A percentile compares a stretch with the other conserved stretches of the same genome.
Conservation (phyloP, 2,888 invertebrate genomes). For the Heterodera filipjevi region DNA sequence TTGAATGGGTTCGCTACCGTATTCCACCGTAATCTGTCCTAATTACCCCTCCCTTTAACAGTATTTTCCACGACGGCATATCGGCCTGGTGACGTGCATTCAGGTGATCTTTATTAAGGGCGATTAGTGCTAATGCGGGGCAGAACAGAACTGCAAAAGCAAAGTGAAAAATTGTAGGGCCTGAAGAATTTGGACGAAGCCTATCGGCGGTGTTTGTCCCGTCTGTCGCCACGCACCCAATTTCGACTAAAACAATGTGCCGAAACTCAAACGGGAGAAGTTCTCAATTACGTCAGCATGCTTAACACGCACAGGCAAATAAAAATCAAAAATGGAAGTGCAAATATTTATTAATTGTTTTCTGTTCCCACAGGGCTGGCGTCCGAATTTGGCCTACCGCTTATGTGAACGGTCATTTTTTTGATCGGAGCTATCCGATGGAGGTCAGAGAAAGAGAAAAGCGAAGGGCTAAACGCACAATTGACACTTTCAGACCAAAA, state of each 20-base stretch:
- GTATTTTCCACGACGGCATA: constrained; percentile 61
- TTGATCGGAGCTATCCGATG: constrained; percentile 60
- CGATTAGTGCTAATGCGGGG: no score
- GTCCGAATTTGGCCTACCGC: constrained; percentile 63
- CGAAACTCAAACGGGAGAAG: constrained; percentile 63
- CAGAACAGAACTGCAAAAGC: background rate
- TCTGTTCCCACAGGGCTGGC: constrained; percentile 56
- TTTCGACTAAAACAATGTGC: constrained; percentile 59
- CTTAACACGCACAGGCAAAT: constrained; percentile 38
- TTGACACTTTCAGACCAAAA: constrained; percentile 42
- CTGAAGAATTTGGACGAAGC: constrained; percentile 58
- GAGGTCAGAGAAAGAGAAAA: constrained; percentile 35
- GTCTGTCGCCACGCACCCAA: constrained; percentile 60
- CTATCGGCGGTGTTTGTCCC: constrained; percentile 56
- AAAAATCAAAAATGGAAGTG: background rate
- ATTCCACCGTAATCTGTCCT: background rate
- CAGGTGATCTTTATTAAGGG: background rate
- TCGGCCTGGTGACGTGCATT: constrained; percentile 62
- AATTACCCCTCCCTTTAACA: constrained; percentile 20
- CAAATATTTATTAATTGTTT: no score
- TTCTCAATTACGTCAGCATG: constrained; percentile 64
- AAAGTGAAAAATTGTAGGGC: constrained; percentile 44
- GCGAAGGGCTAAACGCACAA: background rate
- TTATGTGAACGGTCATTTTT: constrained; percentile 64
- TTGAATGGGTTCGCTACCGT: no score